Evolutionary conservation across 2,888 invertebrate genomes (phyloP).

Genomic region (Drosophila fulvimacula): DNA sequence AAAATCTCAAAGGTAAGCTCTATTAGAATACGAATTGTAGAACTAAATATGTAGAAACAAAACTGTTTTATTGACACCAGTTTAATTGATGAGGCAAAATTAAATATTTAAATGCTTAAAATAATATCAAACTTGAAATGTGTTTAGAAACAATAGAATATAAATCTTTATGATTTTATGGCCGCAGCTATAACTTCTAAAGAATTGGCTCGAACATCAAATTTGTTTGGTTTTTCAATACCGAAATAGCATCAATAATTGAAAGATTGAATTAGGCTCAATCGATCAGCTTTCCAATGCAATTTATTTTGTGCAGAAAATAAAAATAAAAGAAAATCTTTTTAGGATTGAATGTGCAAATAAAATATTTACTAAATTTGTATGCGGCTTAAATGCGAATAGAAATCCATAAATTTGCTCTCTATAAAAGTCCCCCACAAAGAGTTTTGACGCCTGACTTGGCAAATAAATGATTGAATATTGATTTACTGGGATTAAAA

Average conservation of each 20-base stretch:
- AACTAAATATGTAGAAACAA: neutral
- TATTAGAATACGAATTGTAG: neutral
- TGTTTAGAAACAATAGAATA: too few species aligned
- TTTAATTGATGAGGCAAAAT: too few species aligned
- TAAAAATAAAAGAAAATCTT: neutral
- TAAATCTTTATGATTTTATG: too few species aligned
- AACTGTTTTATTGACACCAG: too few species aligned
- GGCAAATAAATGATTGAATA: neutral
- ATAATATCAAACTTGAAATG: too few species aligned
- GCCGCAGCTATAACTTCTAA: neutral
- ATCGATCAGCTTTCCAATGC: conserved; percentile 2
- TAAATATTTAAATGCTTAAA: too few species aligned
- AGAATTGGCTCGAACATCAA: neutral
- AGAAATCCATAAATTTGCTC: neutral
- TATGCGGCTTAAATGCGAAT: neutral
- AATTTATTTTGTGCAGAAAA: neutral
- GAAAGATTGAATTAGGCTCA: neutral
- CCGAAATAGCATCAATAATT: neutral
- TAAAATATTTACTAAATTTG: neutral
- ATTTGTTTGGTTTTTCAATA: neutral
- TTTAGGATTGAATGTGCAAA: neutral
- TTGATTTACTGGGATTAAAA: neutral
- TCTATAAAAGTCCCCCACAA: neutral
- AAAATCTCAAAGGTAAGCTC: neutral
- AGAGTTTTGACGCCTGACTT: neutral